Base-by-base conservation (phyloP, 2,113 vertebrate genomes). In the Pterocles gutturalis region DNA sequence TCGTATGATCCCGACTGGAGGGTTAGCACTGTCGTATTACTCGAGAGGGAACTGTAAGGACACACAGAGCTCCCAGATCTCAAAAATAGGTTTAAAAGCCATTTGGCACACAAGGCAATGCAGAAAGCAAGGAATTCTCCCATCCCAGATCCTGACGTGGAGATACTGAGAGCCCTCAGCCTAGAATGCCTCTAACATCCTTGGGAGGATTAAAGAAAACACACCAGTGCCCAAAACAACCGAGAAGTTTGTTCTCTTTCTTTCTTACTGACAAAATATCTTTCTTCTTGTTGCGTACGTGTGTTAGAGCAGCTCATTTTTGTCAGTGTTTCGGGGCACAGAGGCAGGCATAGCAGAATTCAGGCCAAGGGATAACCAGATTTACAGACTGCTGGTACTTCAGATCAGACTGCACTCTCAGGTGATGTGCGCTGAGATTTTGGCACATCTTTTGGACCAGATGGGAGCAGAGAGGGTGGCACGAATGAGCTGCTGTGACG, bases 21-120 rank as follows among this genome's bases (percentile, higher is more conserved):
- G 81, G 89, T 84, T 36, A 93, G 88, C 5, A 5, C 85, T 66
- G 78, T 48, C 3, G 1, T 70, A 16, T 57, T 60, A 51, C 88
- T 93, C 3, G 0, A 78, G 95, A 81, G 80, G 83, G 80, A 83
- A 51, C 75, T 75, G 71, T 89, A 89, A 87, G 83, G 72, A 95
- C 72, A 93, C 69, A 51, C 34, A 57, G 51, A 79, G 69, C 83
- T 83, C 83, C 92, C 80, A 83, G 85, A 94, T 96, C 54, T 83
- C 78, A 94, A 78, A 93, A 88, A 92, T 2, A 87, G 83, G 12
- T 80, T 94, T 88, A 53, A 79, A 93, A 87, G 65, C 58, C 58
- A 65, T 17, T 31, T 72, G 82, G 85, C 84, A 91, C 54, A 94
- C 95, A 94, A 89, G 88, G 6, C 67, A 81, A n/a, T 28, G 66